Conservation (phyloP, 2,888 invertebrate species). For the Erannis defoliaria region DNA sequence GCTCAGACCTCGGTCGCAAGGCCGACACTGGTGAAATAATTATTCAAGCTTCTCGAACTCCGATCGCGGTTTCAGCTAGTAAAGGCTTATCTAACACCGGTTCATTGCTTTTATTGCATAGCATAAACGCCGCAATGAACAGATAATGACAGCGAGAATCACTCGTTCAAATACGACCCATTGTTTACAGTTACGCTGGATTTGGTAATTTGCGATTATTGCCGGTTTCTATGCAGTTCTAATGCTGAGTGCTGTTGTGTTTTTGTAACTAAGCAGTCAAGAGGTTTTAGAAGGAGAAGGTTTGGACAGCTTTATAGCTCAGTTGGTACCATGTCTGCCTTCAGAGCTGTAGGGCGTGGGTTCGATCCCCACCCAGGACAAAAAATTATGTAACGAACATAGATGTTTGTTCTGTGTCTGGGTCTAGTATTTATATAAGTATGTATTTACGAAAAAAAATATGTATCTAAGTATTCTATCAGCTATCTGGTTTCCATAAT, state of each 20-base stretch:
- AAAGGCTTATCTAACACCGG: conserved; percentile 68
- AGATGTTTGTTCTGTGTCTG: no score
- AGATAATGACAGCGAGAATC: conserved; percentile 54
- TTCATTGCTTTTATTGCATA: conserved; percentile 71
- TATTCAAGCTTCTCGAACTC: conserved; percentile 25
- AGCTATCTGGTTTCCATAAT: no score
- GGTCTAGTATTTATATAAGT: no score
- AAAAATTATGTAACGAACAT: no score
- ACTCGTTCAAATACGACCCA: conserved; percentile 54
- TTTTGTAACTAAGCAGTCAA: background rate
- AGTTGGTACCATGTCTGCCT: no score
- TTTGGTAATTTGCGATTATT: conserved; percentile 64
- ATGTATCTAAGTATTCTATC: no score
- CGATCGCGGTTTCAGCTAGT: conserved; percentile 27
- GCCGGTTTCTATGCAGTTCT: conserved; percentile 43
- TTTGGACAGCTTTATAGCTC: background rate
- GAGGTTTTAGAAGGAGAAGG: background rate
- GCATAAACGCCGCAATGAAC: conserved; percentile 67
- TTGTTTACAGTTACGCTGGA: conserved; percentile 67
- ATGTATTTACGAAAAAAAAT: no score
- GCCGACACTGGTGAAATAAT: no score
- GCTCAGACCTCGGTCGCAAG: no score
- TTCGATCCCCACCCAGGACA: no score
- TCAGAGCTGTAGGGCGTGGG: no score
- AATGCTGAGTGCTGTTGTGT: no score